phyloP scores from a whole-genome alignment of 2,113 vertebrate genomes.

The Cryptoleucopteryx plumbea region DNA sequence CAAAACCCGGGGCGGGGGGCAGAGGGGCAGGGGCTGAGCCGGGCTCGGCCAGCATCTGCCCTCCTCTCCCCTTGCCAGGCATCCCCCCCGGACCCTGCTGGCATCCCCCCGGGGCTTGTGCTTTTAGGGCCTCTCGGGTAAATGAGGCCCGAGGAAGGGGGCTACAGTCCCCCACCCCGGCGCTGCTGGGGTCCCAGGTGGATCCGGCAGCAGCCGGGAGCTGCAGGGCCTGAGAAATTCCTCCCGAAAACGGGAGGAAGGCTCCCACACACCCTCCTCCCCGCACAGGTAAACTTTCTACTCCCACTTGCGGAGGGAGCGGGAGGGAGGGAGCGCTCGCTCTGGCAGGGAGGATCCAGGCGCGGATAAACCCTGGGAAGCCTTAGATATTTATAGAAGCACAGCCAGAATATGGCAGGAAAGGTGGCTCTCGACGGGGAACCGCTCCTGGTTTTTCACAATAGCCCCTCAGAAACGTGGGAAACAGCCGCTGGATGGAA shows the following conservation, averaged over 20 bases:
- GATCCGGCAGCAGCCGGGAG: background rate
- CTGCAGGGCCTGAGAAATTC: background rate
- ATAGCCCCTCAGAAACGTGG: background rate
- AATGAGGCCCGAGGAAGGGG: background rate
- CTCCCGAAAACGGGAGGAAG: background rate
- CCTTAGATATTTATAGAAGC: slow-evolving; percentile 65
- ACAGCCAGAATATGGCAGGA: slow-evolving; percentile 30
- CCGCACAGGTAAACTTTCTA: slow-evolving; percentile 51
- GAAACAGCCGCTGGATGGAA: background rate
- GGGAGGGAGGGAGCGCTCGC: background rate
- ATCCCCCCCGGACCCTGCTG: too few species aligned
- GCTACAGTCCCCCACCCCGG: background rate
- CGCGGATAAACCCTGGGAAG: slow-evolving; percentile 46
- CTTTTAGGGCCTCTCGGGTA: background rate
- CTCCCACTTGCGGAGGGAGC: slow-evolving; percentile 28
- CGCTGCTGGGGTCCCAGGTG: background rate
- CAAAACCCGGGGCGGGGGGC: rapidly evolving
- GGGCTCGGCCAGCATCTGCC: background rate
- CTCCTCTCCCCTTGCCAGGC: background rate
- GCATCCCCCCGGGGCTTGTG: rapidly evolving
- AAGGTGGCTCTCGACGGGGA: slow-evolving; percentile 3
- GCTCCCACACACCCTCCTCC: background rate
- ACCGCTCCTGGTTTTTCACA: background rate
- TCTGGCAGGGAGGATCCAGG: slow-evolving; percentile 24
- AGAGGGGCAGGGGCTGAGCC: background rate